Base-by-base conservation (phyloP, 2,113 vertebrate species). In the Leiothrix lutea region DNA sequence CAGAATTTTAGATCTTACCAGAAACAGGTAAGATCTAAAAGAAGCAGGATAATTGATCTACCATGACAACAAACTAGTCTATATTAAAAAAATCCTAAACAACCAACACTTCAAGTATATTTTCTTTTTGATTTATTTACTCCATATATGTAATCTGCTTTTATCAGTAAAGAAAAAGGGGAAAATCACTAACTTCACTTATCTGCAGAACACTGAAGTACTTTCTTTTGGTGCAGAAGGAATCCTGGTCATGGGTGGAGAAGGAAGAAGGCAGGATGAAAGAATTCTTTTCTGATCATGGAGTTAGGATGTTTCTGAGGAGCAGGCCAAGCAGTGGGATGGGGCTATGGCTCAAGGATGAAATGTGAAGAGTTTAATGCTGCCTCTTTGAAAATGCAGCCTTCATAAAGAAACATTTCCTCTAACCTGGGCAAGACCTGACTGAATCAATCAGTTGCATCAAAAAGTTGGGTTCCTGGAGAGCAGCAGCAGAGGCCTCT, bases 401-500 rank as follows among this genome's bases (percentile, higher is more conserved):
- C 25, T 40, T 69, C 18, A 13, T 42, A 28, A 81, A 81, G 33
- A 58, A 74, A 35, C 1, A 42, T 5, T 17, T 2, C 3, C 12
- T 61, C 42, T 36, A 33, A 33, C 5, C 14, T 24, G 25, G 56
- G 38, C 1, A 11, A 58, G 42, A 74, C 11, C 42, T 58, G 35
- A 31, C 21, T 28, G 20, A 54, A 47, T 24, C 54, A 45, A 8
- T 8, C 23, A 56, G 24, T 11, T 72, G 48, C 21, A 28, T 35
- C 11, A 29, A 40, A 31, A 48, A 78, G 11, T 47, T 65, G 24
- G 1, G 10, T 26, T 85, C 29, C 21, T 44, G 42, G 25, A 73
- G 22, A 56, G 28, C 0, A 0, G 35, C 35, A 29, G n/a, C n/a
- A 45, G 36, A 65, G 8, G 11, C 15, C 42, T 57, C 42, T 8